Conservation (phyloP, 1,140 invertebrate genomes). For the Sarcophaga peregrina region DNA sequence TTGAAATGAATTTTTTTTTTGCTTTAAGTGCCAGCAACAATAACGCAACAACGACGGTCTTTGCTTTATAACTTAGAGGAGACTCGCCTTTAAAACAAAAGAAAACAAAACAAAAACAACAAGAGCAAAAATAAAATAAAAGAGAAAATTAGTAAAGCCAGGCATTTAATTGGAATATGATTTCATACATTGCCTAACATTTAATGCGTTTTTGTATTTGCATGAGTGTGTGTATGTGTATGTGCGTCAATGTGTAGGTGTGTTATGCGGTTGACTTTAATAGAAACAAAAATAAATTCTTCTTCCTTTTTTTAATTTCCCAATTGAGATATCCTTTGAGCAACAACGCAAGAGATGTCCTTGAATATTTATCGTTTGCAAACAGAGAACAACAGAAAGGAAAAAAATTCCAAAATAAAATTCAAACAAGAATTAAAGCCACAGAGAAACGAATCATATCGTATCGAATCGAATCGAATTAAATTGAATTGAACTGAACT, state of each 20-base stretch:
- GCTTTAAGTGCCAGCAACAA: background rate
- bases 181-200: background rate
- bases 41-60: background rate
- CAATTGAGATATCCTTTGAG: too few relatives aligned
- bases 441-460: background rate
- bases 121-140: background rate
- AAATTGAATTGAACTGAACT: background rate
- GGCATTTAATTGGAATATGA: background rate
- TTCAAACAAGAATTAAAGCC: background rate
- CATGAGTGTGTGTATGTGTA: too few relatives aligned
- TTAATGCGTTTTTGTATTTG: too few relatives aligned
- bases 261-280: too few relatives aligned
- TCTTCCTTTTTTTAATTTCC: too few relatives aligned
- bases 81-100: too few relatives aligned
- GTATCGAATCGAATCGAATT: background rate
- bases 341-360: background rate
- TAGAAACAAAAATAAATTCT: too few relatives aligned
- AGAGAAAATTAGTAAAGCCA: background rate
- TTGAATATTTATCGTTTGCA: background rate
- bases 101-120: background rate
- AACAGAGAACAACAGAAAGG: background rate
- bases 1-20: constrained; percentile 12
- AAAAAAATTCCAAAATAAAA: constrained; percentile 10
- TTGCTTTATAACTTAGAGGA: too few relatives aligned
- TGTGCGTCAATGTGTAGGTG: too few relatives aligned